Evolutionary conservation across 2,888 invertebrate species (phyloP), one percentile per base, ranked within the genome.

Genomic region (Dasypogon diadema): DNA sequence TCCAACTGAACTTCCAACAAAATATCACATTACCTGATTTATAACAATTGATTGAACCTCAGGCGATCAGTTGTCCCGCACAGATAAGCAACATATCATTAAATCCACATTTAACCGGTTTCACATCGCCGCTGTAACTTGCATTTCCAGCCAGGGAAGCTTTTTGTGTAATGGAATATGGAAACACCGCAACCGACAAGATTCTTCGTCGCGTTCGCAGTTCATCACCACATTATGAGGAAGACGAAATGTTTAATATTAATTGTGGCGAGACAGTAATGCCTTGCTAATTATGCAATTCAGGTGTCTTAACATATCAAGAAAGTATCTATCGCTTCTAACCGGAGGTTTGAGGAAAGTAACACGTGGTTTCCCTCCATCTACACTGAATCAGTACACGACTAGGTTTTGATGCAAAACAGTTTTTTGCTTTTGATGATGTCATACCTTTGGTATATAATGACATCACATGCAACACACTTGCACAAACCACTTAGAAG

Each of bases 391-490:
- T 6, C 42, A 30, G 30, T 30, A 3, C 30, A 8, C 30, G 4
- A 30, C 3, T 3, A 30, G 8, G 8, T 30, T 30, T 30, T 30
- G 3, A 30, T 30, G 30, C 30, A 8, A 30, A 30, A 30, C 30
- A 3, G 30, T 5, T 18, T n/a, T n/a, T 68, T 26, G 30, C 26
- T 5, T 18, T 70, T 34, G 70, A 70, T 70, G 70, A 70, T 54
- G 54, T 70, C 70, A 70, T 70, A 54, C 54, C 18, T 18, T 14
- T 8, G 22, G 70, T 70, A 54, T 51, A 54, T 70, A 70, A 70
- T 70, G 70, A 70, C 70, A 51, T 70, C 70, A 70, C 54, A 65
- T 24, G 12, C 12, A 4, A 46, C 12, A 65, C 65, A 65, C n/a
- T 48, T 18, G 48, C 12, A 10, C 8, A 21, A 51, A 8, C n/a